Evolutionary conservation across 2,888 invertebrate species (phyloP), one percentile per base, ranked within the genome.

Genomic region (Coecobrya sp.): DNA sequence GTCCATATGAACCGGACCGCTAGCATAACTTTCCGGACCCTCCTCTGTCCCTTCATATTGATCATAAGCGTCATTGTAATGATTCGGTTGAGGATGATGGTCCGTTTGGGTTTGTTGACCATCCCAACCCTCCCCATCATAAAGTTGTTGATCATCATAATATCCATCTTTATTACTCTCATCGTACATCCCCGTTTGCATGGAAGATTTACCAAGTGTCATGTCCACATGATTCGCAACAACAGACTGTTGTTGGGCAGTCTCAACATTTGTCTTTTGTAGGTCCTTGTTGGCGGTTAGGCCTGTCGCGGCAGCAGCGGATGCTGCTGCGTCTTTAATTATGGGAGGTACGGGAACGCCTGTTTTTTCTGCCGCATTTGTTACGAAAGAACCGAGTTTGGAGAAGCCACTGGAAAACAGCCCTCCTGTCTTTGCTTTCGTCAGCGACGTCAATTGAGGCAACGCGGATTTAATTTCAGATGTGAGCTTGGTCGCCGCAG

Each of bases 1-100:
- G 68, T 95, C 95, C 95, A 95, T 95, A 55, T 95, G 95, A 30
- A 94, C 94, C 19, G 94, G 94, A 8, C 94, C 95, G 49, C 86
- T 89, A 11, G 91, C 70, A 52, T 86, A 88, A 30, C 87, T 87
- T 59, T 90, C 90, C 3, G 88, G 90, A 30, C 92, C 93, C 11
- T 91, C 88, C 19, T 93, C 93, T 25, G 91, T 88, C 49, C 84
- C 84, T 49, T 90, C 91, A 45, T 91, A 91, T 79, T 93, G 86
- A 59, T 93, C 93, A 62, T 91, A 93, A 85, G 87, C 55, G 84
- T 89, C 92, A 82, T 93, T 88, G 36, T 87, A 91, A 30, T 59
- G 87, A 82, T 30, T 86, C 86, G 79, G 91, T 27, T 8, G 88
- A 62, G 84, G 92, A 73, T 76, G 81, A 70, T 25, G 82, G 25